Evolutionary conservation across 2,888 invertebrate genomes (phyloP), one percentile per base, ranked within the genome.

Genomic region (Netelia inedita): DNA sequence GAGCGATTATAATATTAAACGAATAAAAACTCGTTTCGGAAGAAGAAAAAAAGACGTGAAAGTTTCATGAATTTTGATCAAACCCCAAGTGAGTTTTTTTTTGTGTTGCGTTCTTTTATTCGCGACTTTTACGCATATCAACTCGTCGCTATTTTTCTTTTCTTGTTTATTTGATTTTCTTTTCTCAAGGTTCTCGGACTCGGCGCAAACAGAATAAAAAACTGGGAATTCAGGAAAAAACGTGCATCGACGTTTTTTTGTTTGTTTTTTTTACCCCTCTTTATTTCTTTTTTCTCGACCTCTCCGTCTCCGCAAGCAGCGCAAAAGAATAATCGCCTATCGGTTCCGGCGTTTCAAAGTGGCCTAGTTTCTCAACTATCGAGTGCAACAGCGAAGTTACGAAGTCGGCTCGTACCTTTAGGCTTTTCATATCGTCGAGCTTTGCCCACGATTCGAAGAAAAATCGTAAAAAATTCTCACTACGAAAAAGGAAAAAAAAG

Each of bases 341-440:
- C 79, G 83, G 74, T 74, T 83, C 69, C 74, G 83, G 84, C 71
- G 71, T 79, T 75, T 63, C 65, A 50, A 73, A 72, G 80, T 84
- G 76, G 72, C 84, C 81, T 71, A 78, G 74, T 78, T 84, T 82
- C 79, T 65, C 78, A 79, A 85, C 79, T 71, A 59, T 82, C 74
- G 65, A 79, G 81, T 74, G 63, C 11, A 68, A 59, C 46, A n/a
- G 59, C 5, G 46, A 68, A 16, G 69, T 55, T 53, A 66, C 74
- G 50, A 59, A 35, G 46, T 14, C 10, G 11, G 14, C 6, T 46
- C 8, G 46, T 46, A 46, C 46, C 46, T 46, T 14, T 5, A 65
- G 66, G 66, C 21, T 68, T 46, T 46, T 46, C 19, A 21, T 16
- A 19, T 19, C 57, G 19, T 57, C 57, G 10, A 35, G 57, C 21